Evolutionary conservation across 2,888 invertebrate species (phyloP).

Genomic region (Lycia hirtaria): DNA sequence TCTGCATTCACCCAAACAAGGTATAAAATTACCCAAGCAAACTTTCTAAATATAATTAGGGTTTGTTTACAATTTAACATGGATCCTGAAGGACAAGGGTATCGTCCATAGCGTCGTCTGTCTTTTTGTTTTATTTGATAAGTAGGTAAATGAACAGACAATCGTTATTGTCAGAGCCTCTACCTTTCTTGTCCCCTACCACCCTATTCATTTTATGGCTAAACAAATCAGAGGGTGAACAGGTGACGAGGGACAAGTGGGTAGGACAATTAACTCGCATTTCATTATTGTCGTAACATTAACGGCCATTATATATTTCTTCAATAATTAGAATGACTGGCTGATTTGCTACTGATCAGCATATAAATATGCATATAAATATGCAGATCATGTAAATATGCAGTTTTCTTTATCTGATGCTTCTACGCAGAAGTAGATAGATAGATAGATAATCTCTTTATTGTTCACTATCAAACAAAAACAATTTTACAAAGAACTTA

Average conservation of each 20-base stretch:
- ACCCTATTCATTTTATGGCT: conserved; percentile 1
- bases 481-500: too few species aligned
- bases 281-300: conserved; percentile 6
- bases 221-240: conserved; percentile 18
- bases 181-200: not conserved
- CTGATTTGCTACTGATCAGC: too few species aligned
- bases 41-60: not conserved
- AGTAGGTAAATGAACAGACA: not conserved
- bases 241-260: conserved; percentile 17
- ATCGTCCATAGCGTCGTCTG: not conserved
- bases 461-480: too few species aligned
- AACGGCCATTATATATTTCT: not conserved
- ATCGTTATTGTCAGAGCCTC: not conserved
- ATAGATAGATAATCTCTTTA: too few species aligned
- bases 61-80: not conserved
- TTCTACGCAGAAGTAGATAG: too few species aligned
- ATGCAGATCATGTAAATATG: too few species aligned
- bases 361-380: too few species aligned
- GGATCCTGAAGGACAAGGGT: not conserved
- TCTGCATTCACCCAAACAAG: not conserved
- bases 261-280: conserved; percentile 15
- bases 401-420: too few species aligned
- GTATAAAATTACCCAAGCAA: not conserved
- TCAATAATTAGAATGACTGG: too few species aligned
- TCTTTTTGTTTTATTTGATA: conserved; percentile 7